These are phyloP conservation scores for Pristionchus fissidentatus DNA, from an alignment of 2,888 invertebrate genomes.

Conservation along the genomic window DNA sequence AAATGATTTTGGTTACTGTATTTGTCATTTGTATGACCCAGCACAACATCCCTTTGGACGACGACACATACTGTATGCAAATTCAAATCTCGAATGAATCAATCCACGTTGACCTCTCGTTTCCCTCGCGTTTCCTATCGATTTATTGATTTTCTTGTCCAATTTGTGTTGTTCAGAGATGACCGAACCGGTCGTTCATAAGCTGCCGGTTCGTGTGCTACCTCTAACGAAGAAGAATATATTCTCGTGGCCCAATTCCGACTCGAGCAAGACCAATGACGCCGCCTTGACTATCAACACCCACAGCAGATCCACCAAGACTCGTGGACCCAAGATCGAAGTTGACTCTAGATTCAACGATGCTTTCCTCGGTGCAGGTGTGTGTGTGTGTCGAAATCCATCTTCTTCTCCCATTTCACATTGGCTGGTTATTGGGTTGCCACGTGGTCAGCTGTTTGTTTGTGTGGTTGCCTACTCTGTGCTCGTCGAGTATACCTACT, in stretches of 20 bases:
- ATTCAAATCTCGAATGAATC: neutral
- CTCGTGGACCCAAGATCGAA: slow-evolving; percentile 4
- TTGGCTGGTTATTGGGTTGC: too few relatives aligned
- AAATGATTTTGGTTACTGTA: neutral
- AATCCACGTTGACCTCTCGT: neutral
- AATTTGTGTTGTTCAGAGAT: neutral
- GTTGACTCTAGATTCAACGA: too few relatives aligned
- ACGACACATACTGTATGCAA: neutral
- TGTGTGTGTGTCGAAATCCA: too few relatives aligned
- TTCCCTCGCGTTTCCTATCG: neutral
- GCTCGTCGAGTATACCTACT: neutral
- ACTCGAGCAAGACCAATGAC: neutral
- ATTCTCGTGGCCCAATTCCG: neutral
- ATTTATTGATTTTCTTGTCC: neutral
- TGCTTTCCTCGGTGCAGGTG: too few relatives aligned
- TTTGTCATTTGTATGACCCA: neutral
- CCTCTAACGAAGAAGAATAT: too few relatives aligned
- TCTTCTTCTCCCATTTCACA: too few relatives aligned
- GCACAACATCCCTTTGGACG: neutral
- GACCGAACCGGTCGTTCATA: neutral
- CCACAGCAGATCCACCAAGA: neutral
- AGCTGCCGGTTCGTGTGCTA: slow-evolving; percentile 20
- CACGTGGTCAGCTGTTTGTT: too few relatives aligned
- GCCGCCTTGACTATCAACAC: neutral
- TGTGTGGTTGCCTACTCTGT: too few relatives aligned